Base-by-base conservation (phyloP, 1,140 invertebrate genomes). In the Nautilus pompilius region DNA sequence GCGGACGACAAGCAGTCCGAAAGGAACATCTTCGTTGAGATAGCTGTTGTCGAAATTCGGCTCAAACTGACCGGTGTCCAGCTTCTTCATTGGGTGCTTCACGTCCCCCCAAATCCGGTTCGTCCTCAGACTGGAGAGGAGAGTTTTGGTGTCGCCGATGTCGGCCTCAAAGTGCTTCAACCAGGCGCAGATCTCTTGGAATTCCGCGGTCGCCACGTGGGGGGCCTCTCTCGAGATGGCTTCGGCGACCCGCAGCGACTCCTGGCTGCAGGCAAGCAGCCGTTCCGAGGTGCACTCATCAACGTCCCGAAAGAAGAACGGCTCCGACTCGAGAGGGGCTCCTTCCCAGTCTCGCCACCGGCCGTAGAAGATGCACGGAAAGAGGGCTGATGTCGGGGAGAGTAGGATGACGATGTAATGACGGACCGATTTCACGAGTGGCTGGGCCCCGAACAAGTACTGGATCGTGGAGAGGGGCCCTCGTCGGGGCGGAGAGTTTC, bases 1-100 rank as follows among this genome's bases (percentile, higher is more conserved):
- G 24, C 66, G 61, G 26, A 76, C 59, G 5, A 77, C 75, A 17
- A 73, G 66, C 54, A 78, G 41, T 8, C 78, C 76, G 36, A 60
- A 67, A 1, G 75, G 71, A 5, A 80, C 53, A 54, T 78, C 76
- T 32, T 80, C 78, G 2, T 60, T 36, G 32, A 78, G 56, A 33
- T 61, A 67, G 2, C 64, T 32, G 53, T 71, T 60, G 3, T 46
- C 48, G 55, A 73, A 80, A 53, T 78, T 69, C 5, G 77, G 78
- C 8, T 59, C 60, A 57, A 70, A 70, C 24, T 67, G 63, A 0
- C 65, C 69, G 8, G 62, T 58, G 8, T 53, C 62, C 8, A 22
- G 51, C 32, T 72, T 70, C 36, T 64, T 72, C 71, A 76, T 74
- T 1, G 70, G 69, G 45, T 78, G 75, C 29, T 49, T 60, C 5